These are phyloP conservation scores for Rutilus rutilus DNA, from an alignment of 2,113 vertebrate species.

Conservation along the genomic window DNA sequence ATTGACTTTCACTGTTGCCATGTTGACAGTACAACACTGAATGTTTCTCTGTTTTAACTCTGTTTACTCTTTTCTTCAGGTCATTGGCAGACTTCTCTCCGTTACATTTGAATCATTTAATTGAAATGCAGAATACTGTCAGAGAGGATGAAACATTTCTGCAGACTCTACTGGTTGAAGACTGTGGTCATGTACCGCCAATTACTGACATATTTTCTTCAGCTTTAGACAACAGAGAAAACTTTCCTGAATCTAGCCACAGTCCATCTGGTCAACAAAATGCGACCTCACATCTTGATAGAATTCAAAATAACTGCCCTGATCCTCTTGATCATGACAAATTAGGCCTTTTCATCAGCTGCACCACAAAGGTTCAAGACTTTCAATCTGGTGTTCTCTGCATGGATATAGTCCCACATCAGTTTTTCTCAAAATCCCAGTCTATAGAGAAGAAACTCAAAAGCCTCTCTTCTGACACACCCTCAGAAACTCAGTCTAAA, in stretches of 20 bases:
- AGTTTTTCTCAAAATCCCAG: not conserved
- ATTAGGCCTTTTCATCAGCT: not conserved
- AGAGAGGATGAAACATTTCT: constrained; percentile 62
- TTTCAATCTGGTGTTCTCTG: not conserved
- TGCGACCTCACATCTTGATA: not conserved
- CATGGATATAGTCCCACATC: not conserved
- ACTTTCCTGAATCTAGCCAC: not conserved
- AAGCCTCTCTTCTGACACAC: not conserved
- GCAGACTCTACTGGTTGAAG: constrained; percentile 53
- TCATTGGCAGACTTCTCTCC: constrained; percentile 29
- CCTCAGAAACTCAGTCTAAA: not conserved
- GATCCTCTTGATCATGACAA: constrained; percentile 5
- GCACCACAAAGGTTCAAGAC: not conserved
- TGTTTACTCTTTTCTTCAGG: constrained; percentile 50
- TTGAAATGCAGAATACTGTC: constrained; percentile 64
- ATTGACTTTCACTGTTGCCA: not conserved
- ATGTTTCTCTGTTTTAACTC: not conserved
- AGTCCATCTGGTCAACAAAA: not conserved
- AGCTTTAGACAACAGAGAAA: not conserved
- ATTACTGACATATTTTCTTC: not conserved
- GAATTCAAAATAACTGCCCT: not conserved
- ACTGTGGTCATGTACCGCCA: constrained; percentile 31
- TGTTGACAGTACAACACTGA: not conserved
- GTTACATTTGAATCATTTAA: constrained; percentile 7
- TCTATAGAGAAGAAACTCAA: not conserved